phyloP scores from a whole-genome alignment of 2,113 vertebrate genomes.

The Prietella phreatophila region DNA sequence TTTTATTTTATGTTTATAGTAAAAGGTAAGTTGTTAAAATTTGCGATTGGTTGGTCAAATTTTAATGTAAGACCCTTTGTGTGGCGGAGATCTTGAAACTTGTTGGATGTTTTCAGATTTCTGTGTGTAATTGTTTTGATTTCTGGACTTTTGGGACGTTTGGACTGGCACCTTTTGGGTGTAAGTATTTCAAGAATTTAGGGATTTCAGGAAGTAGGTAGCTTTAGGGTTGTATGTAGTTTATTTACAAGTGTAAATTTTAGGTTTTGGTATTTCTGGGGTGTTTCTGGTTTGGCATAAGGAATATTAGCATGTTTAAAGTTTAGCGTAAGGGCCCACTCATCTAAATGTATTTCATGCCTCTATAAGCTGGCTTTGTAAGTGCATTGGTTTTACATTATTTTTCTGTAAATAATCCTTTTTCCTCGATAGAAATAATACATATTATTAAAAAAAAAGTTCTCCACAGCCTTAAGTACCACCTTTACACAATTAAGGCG shows the following conservation, averaged over 20 bases:
- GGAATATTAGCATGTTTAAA: neutral
- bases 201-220: neutral
- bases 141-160: neutral
- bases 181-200: neutral
- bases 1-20: neutral
- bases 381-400: constrained; percentile 73
- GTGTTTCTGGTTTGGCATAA: neutral
- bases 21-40: neutral
- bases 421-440: constrained; percentile 58
- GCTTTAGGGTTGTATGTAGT: neutral
- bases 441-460: constrained; percentile 30
- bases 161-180: neutral
- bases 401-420: constrained; percentile 50
- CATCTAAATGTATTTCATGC: neutral
- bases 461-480: constrained; percentile 64
- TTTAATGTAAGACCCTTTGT: no score
- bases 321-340: neutral
- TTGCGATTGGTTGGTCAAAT: neutral
- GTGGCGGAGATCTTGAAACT: no score
- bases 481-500: constrained; percentile 77
- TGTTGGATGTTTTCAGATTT: no score
- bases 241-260: neutral
- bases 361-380: constrained; percentile 58
- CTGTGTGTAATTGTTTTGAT: neutral
- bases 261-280: neutral